These are phyloP conservation scores for Aculops lycopersici DNA, from an alignment of 1,140 invertebrate genomes.

Conservation along the genomic window DNA sequence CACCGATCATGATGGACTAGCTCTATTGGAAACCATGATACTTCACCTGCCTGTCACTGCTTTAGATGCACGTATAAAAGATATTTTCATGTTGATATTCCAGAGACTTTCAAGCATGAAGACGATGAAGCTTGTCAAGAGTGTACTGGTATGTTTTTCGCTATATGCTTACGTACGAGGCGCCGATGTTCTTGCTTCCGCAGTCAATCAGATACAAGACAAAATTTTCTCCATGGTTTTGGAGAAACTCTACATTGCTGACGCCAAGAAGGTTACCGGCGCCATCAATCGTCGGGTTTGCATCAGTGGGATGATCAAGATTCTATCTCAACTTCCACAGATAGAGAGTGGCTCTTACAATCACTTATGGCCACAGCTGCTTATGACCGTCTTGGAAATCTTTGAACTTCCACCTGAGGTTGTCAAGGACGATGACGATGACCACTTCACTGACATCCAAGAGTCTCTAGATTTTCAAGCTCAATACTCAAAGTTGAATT, in stretches of 20 bases:
- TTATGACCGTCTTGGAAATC: conserved; percentile 40
- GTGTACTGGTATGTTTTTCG: conserved; percentile 53
- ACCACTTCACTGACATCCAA: conserved; percentile 53
- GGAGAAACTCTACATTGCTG: conserved; percentile 47
- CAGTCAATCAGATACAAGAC: conserved; percentile 52
- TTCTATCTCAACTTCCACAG: conserved; percentile 38
- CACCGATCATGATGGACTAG: conserved; percentile 85
- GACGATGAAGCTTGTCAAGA: conserved; percentile 66
- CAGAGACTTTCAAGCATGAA: conserved; percentile 62
- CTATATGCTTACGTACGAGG: conserved; percentile 48
- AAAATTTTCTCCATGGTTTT: conserved; percentile 78
- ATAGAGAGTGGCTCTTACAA: conserved; percentile 30
- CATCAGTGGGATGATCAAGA: conserved; percentile 48
- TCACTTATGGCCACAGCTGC: conserved; percentile 24
- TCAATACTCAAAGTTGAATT: conserved; percentile 51
- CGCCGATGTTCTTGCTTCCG: conserved; percentile 29
- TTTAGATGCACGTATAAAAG: conserved; percentile 40
- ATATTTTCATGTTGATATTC: conserved; percentile 64
- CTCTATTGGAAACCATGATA: conserved; percentile 48
- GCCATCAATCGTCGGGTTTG: conserved; percentile 51
- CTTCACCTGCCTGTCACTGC: conserved; percentile 30
- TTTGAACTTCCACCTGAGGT: conserved; percentile 53
- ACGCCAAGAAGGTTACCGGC: conserved; percentile 52
- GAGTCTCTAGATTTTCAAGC: conserved; percentile 56
- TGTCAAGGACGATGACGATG: conserved; percentile 36